Percentiles rank a stretch among this genome's conserved stretches.
phyloP scores from a whole-genome alignment of 35 echinoderm and acorn worm species.

The Diadema setosum region DNA sequence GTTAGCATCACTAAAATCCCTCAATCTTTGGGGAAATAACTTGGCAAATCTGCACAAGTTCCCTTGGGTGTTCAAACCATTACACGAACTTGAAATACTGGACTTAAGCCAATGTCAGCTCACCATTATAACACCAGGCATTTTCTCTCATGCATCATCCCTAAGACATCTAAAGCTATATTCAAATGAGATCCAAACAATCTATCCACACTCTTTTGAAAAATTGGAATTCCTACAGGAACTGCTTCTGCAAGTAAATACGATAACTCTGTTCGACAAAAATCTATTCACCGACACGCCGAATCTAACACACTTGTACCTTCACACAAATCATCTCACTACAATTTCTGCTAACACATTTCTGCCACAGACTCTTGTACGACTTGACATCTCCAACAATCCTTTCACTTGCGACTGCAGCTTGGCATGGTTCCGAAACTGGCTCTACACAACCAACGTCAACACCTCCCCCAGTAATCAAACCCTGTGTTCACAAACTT shows the following conservation, averaged over 20 bases:
- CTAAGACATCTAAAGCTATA: too few species aligned
- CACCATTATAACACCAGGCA: too few species aligned
- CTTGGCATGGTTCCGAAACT: background rate
- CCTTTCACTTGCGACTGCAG: background rate
- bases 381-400: background rate
- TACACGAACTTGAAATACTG: too few species aligned
- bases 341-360: background rate
- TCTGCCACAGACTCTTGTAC: background rate
- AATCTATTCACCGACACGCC: background rate
- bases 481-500: background rate
- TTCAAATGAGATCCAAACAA: background rate
- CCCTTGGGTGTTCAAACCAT: too few species aligned
- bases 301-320: background rate
- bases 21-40: too few species aligned
- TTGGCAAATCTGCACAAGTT: too few species aligned
- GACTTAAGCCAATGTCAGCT: too few species aligned
- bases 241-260: background rate
- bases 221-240: background rate
- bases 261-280: background rate
- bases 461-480: background rate
- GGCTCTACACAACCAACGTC: background rate
- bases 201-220: background rate
- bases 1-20: too few species aligned
- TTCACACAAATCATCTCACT: background rate
- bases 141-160: too few species aligned